Conservation (phyloP, 2,888 invertebrate species). For the Coleophora flavipennella region DNA sequence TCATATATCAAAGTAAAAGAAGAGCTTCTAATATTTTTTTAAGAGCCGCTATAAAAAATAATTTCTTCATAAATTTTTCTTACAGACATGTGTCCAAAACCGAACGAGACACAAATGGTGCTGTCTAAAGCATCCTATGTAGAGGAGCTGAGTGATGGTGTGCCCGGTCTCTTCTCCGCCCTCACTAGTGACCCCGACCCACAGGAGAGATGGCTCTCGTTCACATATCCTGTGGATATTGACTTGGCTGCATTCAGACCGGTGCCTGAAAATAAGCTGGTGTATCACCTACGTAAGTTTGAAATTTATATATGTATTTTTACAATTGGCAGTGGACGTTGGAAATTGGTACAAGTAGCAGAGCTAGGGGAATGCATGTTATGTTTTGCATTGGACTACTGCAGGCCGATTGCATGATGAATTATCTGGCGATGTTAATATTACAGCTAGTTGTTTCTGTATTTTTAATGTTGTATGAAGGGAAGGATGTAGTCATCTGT, state of each 20-base stretch:
- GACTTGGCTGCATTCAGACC: slow-evolving; percentile 77
- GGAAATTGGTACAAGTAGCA: no score
- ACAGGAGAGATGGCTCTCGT: slow-evolving; percentile 86
- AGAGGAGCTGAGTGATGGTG: slow-evolving; percentile 85
- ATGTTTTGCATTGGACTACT: no score
- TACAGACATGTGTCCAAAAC: slow-evolving; percentile 91
- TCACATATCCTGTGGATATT: slow-evolving; percentile 84
- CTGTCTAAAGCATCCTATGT: slow-evolving; percentile 86
- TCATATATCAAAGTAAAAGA: no score
- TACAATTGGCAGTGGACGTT: no score
- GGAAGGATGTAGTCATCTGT: no score
- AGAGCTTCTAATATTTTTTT: no score
- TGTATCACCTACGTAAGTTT: slow-evolving; percentile 80
- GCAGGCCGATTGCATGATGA: no score
- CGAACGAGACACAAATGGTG: slow-evolving; percentile 82
- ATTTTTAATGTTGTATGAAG: no score
- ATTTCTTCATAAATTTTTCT: background rate
- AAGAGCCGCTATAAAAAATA: background rate
- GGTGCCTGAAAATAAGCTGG: slow-evolving; percentile 78
- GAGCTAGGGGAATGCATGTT: no score
- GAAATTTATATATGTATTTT: background rate
- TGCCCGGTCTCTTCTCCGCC: slow-evolving; percentile 87
- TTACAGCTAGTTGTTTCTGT: no score
- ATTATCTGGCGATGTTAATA: no score
- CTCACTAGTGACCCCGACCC: slow-evolving; percentile 85